phyloP scores from a whole-genome alignment of 2,797 vertebrate species.

The Onychomys torridus region DNA sequence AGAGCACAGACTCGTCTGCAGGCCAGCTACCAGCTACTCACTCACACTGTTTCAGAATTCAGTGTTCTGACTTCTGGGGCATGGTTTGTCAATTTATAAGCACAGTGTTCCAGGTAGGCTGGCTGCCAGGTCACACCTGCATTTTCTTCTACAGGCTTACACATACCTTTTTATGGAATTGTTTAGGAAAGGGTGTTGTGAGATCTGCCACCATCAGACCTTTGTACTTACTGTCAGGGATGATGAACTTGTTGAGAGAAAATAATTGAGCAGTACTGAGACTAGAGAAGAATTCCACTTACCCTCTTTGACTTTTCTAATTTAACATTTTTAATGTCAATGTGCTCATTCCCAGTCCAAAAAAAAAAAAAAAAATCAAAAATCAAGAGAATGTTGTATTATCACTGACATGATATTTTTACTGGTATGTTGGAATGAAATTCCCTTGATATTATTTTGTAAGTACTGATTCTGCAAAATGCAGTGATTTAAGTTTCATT shows the following conservation, averaged over 20 bases:
- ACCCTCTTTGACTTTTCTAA: not conserved
- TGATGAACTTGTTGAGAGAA: not conserved
- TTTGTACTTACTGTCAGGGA: not conserved
- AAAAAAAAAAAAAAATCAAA: conserved; percentile 30
- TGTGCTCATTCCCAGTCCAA: not conserved
- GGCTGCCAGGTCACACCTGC: not conserved
- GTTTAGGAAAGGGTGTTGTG: not conserved
- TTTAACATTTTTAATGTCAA: not conserved
- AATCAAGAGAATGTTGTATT: conserved; percentile 15
- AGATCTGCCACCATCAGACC: not conserved
- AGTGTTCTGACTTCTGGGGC: not conserved
- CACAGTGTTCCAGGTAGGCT: not conserved
- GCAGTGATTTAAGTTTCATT: conserved; percentile 68
- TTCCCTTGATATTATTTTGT: conserved; percentile 56
- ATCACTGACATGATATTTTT: conserved; percentile 44
- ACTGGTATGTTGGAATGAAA: conserved; percentile 65
- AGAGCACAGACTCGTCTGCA: not conserved
- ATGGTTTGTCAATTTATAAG: not conserved
- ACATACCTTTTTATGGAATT: not conserved
- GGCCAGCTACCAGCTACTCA: not conserved
- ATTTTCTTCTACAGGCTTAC: not conserved
- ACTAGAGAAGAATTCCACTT: not conserved
- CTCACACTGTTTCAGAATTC: not conserved
- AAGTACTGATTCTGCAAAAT: conserved; percentile 73
- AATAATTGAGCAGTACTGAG: not conserved